Percentiles rank a stretch among this genome's conserved stretches.
These are phyloP conservation scores for Oscheius onirici DNA, from an alignment of 2,888 invertebrate species.

Conservation along the genomic window DNA sequence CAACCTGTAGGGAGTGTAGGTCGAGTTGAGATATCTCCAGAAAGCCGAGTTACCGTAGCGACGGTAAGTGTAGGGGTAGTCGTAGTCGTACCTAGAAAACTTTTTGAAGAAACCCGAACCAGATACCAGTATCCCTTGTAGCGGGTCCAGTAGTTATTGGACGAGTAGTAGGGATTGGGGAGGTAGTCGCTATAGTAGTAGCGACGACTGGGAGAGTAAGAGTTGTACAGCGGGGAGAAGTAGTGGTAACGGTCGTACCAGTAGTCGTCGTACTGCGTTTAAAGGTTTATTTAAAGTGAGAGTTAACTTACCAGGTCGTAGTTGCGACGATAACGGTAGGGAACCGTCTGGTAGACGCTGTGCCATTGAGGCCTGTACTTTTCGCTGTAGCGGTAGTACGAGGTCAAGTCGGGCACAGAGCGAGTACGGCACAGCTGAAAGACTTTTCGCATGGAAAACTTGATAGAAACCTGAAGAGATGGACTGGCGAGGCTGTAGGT, in stretches of 20 bases:
- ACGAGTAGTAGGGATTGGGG: constrained; percentile 64
- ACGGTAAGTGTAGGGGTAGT: constrained; percentile 62
- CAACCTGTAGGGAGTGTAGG: constrained; percentile 58
- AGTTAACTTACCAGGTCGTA: constrained; percentile 50
- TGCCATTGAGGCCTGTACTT: constrained; percentile 66
- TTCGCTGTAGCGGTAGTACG: constrained; percentile 54
- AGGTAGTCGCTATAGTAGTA: constrained; percentile 60
- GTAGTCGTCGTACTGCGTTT: constrained; percentile 61
- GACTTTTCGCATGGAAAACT: not conserved
- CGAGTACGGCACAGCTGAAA: constrained; percentile 55
- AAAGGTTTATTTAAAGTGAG: not conserved
- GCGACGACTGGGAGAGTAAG: constrained; percentile 41
- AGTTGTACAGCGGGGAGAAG: constrained; percentile 64
- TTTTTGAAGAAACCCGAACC: not conserved
- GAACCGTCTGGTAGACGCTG: constrained; percentile 52
- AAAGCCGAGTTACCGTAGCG: constrained; percentile 53
- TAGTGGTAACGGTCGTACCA: constrained; percentile 69
- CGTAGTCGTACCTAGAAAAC: constrained; percentile 58
- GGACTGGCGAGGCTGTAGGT: constrained; percentile 30
- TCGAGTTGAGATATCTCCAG: constrained; percentile 50
- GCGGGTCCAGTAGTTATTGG: constrained; percentile 63
- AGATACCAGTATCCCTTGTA: constrained; percentile 67
- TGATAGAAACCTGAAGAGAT: constrained; percentile 6
- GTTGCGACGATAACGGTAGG: constrained; percentile 61
- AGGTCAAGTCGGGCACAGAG: constrained; percentile 59